Base-by-base conservation (phyloP, 2,797 vertebrate species). In the Lepilemur septentrionalis region DNA sequence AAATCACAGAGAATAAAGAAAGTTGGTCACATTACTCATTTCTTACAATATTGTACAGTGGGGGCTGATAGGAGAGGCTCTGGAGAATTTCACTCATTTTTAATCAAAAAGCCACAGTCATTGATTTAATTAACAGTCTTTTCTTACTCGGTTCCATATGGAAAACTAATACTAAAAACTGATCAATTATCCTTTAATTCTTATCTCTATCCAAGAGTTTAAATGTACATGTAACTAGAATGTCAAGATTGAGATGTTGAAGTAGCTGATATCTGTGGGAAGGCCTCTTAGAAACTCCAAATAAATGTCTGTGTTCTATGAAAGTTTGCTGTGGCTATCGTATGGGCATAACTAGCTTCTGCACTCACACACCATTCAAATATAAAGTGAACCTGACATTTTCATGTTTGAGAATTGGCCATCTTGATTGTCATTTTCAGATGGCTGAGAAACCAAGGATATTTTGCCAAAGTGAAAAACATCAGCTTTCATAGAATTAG, bases 71-170 rank as follows among this genome's bases (percentile, higher is more conserved):
- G 41, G 18, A 87, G 41, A 83, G 28, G 5, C 35, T 79, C 13
- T 87, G 13, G 63, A 82, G 73, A 96, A 32, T 82, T 89, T 25
- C 11, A 55, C 18, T 84, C 14, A 73, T 75, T 92, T 93, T 92
- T 55, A 46, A 72, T 48, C 14, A 61, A 80, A 73, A 81, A 43
- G 14, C n/a, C 12, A 50, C 32, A 86, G 69, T 25, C 6, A 65
- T 72, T 90, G 48, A 79, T 81, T 92, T 85, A 85, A 75, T 61
- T 43, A 89, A 23, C 22, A 67, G 52, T 63, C 41, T 63, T 97
- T 85, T 80, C 6, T 35, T 72, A 32, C n/a, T 85, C 35, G 4
- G 15, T 25, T 86, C 18, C 25, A 17, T 46, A 50, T 78, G n/a
- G 32, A 32, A 89, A 82, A 73, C 23, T 46, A 35, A 80, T 59